Evolutionary conservation across 1,140 invertebrate species (phyloP).

Genomic region (Drosophila funebris): DNA sequence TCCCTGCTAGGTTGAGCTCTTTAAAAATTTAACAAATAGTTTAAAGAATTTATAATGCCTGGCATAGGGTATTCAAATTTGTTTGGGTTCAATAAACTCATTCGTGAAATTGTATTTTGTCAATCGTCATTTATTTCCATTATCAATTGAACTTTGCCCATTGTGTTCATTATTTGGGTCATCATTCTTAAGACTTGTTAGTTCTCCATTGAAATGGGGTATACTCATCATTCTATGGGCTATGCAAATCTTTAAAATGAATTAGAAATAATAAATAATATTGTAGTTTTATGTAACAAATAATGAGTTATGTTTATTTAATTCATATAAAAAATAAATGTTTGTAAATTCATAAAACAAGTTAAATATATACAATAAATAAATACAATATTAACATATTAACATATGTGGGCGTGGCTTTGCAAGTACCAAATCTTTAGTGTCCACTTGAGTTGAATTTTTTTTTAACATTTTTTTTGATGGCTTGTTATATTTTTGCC

Average conservation of each 20-base stretch:
- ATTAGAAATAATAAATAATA: background rate
- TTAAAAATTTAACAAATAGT: background rate
- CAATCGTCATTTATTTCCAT: slow-evolving; percentile 31
- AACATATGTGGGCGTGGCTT: slow-evolving; percentile 30
- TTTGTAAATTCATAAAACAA: slow-evolving; percentile 54
- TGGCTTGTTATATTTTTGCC: slow-evolving; percentile 73
- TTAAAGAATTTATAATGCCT: background rate
- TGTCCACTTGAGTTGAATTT: slow-evolving; percentile 30
- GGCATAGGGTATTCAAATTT: slow-evolving; percentile 1
- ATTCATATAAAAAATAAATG: slow-evolving; percentile 39
- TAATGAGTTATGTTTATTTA: slow-evolving; percentile 65
- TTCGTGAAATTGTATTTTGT: slow-evolving; percentile 39
- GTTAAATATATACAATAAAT: slow-evolving; percentile 68
- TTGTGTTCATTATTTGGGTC: slow-evolving; percentile 12
- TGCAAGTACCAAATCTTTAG: slow-evolving; percentile 40
- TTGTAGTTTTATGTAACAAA: slow-evolving; percentile 56
- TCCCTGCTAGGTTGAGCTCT: too few relatives aligned
- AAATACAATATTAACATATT: slow-evolving; percentile 71
- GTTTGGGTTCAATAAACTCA: slow-evolving; percentile 61
- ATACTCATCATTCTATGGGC: background rate
- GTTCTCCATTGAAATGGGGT: background rate
- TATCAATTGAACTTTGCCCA: slow-evolving; percentile 46
- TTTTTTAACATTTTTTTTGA: slow-evolving; percentile 48
- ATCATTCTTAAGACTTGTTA: slow-evolving; percentile 1
- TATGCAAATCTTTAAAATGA: too few relatives aligned